Conservation (phyloP, 2,113 vertebrate genomes). For the Asarcornis scutulata region DNA sequence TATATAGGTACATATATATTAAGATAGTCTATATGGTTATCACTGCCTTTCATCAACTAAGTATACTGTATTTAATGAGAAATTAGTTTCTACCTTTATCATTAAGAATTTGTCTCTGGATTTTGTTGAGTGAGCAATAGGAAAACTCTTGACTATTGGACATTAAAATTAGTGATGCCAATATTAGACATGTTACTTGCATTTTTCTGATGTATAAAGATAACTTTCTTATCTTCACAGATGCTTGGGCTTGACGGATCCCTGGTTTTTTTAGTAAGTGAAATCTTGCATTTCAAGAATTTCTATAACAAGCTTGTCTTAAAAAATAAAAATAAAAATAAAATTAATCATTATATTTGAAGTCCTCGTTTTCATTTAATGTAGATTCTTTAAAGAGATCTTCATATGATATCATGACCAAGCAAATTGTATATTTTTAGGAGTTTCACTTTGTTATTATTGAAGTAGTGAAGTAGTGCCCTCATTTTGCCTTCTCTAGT, state of each 20-base stretch:
- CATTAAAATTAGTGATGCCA: background rate
- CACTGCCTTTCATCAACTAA: background rate
- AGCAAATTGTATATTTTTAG: background rate
- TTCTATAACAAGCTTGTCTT: background rate
- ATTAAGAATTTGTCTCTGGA: background rate
- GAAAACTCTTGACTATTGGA: background rate
- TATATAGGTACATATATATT: background rate
- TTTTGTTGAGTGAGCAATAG: background rate
- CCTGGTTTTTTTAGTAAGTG: conserved; percentile 92
- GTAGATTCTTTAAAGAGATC: background rate
- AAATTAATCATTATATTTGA: background rate
- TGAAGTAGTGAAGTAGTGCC: background rate
- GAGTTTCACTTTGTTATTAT: background rate
- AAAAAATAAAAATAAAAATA: background rate
- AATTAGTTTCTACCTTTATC: background rate
- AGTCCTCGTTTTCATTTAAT: background rate
- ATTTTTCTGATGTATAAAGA: background rate
- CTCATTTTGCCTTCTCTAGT: background rate
- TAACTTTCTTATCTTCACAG: conserved; percentile 70
- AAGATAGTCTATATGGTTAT: background rate
- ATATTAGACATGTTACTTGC: background rate
- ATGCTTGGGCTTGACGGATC: conserved; percentile 98
- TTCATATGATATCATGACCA: background rate
- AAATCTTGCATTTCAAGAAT: conserved; percentile 2
- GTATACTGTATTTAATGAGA: background rate